A percentile compares a stretch with the other conserved stretches of the same genome.
Evolutionary conservation across 2,888 invertebrate species (phyloP).

Genomic region (Cistogaster globosa): DNA sequence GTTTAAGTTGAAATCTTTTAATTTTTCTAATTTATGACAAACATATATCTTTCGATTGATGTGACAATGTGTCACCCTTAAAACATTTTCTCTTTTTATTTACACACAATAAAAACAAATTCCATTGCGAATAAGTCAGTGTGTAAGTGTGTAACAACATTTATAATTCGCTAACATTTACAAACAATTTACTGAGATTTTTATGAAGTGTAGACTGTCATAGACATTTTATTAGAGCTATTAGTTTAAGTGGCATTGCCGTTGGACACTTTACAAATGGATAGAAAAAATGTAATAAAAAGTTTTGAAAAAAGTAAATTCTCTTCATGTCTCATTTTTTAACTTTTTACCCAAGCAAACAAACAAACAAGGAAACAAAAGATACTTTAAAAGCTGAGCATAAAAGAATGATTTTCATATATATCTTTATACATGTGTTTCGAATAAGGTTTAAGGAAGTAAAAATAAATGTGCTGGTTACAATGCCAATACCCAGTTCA

Average conservation of each 20-base stretch:
- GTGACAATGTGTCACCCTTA: conserved; percentile 61
- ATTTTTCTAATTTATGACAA: conserved; percentile 45
- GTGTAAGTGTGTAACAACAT: conserved; percentile 9
- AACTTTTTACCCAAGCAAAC: not conserved
- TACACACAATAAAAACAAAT: not conserved
- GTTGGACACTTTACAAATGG: conserved; percentile 60
- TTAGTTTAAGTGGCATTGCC: conserved; percentile 79
- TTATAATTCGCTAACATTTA: conserved; percentile 50
- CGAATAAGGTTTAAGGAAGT: too few species aligned
- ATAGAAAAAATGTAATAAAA: not conserved
- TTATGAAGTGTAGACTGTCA: conserved; percentile 75
- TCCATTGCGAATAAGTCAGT: not conserved
- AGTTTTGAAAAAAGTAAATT: not conserved
- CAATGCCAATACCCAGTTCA: too few species aligned
- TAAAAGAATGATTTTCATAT: not conserved
- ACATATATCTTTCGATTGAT: conserved; percentile 52
- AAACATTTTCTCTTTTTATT: not conserved
- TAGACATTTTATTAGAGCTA: conserved; percentile 81
- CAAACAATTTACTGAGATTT: conserved; percentile 73
- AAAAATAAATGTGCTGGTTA: too few species aligned
- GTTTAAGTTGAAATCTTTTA: too few species aligned
- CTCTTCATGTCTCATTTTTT: not conserved
- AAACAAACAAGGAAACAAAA: conserved; percentile 16
- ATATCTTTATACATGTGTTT: too few species aligned
- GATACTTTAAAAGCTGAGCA: conserved; percentile 15